A percentile compares a stretch with the other conserved stretches of the same genome.
Evolutionary conservation across 1,140 invertebrate genomes (phyloP).

Genomic region (Goniozus legneri): DNA sequence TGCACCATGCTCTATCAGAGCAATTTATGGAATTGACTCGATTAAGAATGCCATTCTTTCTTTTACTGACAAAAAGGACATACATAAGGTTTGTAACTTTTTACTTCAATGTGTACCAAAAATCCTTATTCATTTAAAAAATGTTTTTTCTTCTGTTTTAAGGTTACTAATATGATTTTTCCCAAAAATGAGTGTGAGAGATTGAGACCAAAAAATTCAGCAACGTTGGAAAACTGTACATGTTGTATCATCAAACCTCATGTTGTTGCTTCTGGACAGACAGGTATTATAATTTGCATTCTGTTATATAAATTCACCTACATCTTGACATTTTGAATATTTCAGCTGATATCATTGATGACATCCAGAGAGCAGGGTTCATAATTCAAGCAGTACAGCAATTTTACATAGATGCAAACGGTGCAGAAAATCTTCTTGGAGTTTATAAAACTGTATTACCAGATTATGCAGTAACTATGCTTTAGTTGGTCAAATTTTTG

Average conservation of each 20-base stretch:
- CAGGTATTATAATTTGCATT: constrained; percentile 44
- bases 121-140: neutral
- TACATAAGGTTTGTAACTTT: constrained; percentile 37
- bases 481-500: neutral
- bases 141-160: constrained; percentile 21
- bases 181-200: constrained; percentile 48
- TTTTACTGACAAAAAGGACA: constrained; percentile 59
- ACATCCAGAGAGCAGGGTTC: constrained; percentile 73
- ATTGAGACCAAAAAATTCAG: constrained; percentile 55
- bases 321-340: constrained; percentile 35
- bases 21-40: constrained; percentile 70
- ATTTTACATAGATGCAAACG: constrained; percentile 72
- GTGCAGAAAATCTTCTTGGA: constrained; percentile 89
- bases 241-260: constrained; percentile 93
- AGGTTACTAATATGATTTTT: constrained; percentile 71
- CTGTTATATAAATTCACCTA: constrained; percentile 27
- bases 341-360: constrained; percentile 68
- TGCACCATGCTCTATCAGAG: constrained; percentile 63
- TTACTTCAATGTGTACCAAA: neutral
- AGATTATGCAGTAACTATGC: constrained; percentile 68
- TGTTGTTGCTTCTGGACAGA: constrained; percentile 66
- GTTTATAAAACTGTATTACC: constrained; percentile 87
- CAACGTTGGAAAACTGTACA: constrained; percentile 67
- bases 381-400: constrained; percentile 76
- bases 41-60: constrained; percentile 71